Evolutionary conservation across 2,888 invertebrate species (phyloP), one percentile per base, ranked within the genome.

Genomic region (Cinara cedri): DNA sequence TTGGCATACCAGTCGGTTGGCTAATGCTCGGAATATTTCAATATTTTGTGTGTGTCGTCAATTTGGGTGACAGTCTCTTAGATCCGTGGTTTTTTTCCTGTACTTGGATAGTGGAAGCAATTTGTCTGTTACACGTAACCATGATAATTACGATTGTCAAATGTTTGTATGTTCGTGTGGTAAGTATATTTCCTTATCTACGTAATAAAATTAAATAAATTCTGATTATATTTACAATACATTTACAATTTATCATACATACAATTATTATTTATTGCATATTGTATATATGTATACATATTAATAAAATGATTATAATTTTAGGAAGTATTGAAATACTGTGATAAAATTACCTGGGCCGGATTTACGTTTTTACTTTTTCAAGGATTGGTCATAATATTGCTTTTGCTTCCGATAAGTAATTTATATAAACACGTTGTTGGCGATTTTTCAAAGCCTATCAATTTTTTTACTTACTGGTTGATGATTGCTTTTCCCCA

Each of bases 401-500:
- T 74, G 49, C 49, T 74, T 51, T 19, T 74, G 14, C 72, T 74
- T 34, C 72, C 72, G 19, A 34, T 62, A 34, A 74, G 72, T 24
- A 19, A 74, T 62, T 62, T 62, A 19, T 74, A 62, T 74, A 74
- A 74, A 16, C 19, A 62, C 1, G 10, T 49, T 8, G 3, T 74
- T 9, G 72, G 72, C 10, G 62, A 74, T 49, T 74, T 74, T 19
- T 74, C 72, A 51, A 13, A 10, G 19, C 72, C 72, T 2, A 62
- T 62, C 34, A 74, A 74, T 74, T 74, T 74, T 74, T 74, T 74
- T 34, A 74, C 62, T 62, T 74, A 62, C 19, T 74, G 72, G 72
- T 51, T 26, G 34, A 62, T 34, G 26, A 16, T 74, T 14, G 72
- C 62, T 51, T 63, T 74, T 74, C 72, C 72, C 19, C 72, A 74